phyloP scores from a whole-genome alignment of 2,888 invertebrate genomes.

The Zaprionus lineosus region DNA sequence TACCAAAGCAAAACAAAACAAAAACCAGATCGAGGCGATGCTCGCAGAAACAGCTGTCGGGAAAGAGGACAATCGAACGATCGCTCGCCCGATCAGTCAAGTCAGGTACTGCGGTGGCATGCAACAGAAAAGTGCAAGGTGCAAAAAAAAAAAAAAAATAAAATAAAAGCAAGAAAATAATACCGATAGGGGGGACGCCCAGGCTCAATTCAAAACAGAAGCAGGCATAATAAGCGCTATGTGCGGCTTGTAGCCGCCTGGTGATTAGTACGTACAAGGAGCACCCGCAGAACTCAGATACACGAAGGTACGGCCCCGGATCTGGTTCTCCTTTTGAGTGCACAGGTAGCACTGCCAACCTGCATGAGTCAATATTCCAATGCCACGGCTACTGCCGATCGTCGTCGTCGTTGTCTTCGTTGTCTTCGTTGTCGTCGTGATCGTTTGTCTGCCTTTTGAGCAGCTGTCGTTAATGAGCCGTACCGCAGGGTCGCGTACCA shows the following conservation, averaged over 20 bases:
- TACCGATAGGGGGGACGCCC: slow-evolving; percentile 19
- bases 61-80: slow-evolving; percentile 43
- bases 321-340: not conserved
- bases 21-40: slow-evolving; percentile 30
- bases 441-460: slow-evolving; percentile 48
- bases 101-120: slow-evolving; percentile 30
- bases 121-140: slow-evolving; percentile 66
- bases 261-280: slow-evolving; percentile 60
- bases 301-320: not conserved
- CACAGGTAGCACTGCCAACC: slow-evolving; percentile 47
- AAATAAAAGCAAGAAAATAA: slow-evolving; percentile 20
- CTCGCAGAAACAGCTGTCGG: slow-evolving; percentile 69
- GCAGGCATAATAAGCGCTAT: slow-evolving; percentile 64
- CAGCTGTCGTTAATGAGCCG: slow-evolving; percentile 75
- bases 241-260: slow-evolving; percentile 14
- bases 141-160: slow-evolving; percentile 47
- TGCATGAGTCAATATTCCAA: slow-evolving; percentile 27
- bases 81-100: slow-evolving; percentile 9
- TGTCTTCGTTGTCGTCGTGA: not conserved
- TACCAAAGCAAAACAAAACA: slow-evolving; percentile 38
- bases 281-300: slow-evolving; percentile 10
- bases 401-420: slow-evolving; percentile 2
- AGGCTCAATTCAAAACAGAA: slow-evolving; percentile 64
- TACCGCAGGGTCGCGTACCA: slow-evolving; percentile 16
- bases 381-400: slow-evolving; percentile 6